Conservation (phyloP, 37 sponge, comb jelly and placozoan genomes). For the Diacarnus erythraeanus region DNA sequence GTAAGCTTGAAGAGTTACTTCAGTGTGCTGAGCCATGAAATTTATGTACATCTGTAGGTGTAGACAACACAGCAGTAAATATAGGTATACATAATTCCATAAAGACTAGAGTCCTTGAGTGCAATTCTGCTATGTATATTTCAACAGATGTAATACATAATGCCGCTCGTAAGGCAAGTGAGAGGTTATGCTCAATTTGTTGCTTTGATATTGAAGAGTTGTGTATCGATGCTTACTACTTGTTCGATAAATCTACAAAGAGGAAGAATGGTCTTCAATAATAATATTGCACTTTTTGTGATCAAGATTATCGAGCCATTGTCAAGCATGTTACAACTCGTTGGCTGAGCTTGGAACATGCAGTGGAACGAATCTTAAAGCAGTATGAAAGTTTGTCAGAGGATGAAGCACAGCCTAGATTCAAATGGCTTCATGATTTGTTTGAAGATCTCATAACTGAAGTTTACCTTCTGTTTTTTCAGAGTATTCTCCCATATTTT, state of each 20-base stretch:
- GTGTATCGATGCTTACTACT: constrained; percentile 38
- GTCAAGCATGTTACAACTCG: constrained; percentile 54
- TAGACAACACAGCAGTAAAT: not conserved
- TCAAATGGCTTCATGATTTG: not conserved
- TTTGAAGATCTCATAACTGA: constrained; percentile 3
- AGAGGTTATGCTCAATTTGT: not conserved
- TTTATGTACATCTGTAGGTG: not conserved
- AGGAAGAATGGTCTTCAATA: constrained; percentile 31
- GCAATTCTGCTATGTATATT: not conserved
- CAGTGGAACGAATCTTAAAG: constrained; percentile 28
- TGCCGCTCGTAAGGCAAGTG: not conserved
- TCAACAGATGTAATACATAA: not conserved
- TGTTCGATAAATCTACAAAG: constrained; percentile 61
- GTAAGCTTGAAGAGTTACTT: too few species aligned
- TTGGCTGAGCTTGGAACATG: constrained; percentile 50
- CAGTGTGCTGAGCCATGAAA: too few species aligned
- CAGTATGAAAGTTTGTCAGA: constrained; percentile 18
- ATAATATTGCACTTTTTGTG: constrained; percentile 53
- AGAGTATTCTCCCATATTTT: too few species aligned
- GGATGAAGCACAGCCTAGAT: not conserved
- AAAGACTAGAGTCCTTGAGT: not conserved
- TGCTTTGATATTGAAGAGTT: constrained; percentile 45
- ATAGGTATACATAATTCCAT: not conserved
- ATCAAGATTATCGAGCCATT: constrained; percentile 45
- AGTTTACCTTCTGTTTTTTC: constrained; percentile 3